Base-by-base conservation (phyloP, 2,888 invertebrate species). In the Teleiodes luculella region DNA sequence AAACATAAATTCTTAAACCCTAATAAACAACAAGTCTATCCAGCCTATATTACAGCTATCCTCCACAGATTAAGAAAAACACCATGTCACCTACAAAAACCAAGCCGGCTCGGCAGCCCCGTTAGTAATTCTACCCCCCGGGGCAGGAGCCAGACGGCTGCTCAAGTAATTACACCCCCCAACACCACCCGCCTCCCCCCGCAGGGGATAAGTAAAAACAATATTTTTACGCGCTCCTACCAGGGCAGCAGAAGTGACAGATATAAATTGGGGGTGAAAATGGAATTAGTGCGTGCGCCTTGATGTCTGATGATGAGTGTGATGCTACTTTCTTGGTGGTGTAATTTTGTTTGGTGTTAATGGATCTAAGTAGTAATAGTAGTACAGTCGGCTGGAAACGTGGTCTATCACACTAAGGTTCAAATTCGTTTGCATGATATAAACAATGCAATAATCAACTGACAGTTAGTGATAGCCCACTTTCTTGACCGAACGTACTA, bases 181-280 rank as follows among this genome's bases (percentile, higher is more conserved):
- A n/a, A 65, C 71, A 68, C 67, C 63, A 66, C 58, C 61, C 3
- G 63, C 60, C 60, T 55, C 59, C 68, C 56, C 72, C 74, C 74
- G 64, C 62, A 60, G 67, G 75, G 85, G 86, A 85, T 87, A 87
- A 86, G 86, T 86, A 86, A 87, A 87, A 88, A 87, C 86, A 87
- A 86, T 88, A 87, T 88, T 87, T 87, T 86, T 86, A 83, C 85
- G 78, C 79, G 78, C 72, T 68, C 76, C 77, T 80, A 77, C 79
- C 83, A 78, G 73, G 75, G 72, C 80, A 80, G 76, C 84, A 80
- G 78, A 83, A 86, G 84, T 83, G 86, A 86, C 86, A 84, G 83
- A 81, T 84, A 86, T 86, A 86, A 86, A 86, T 86, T 85, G 84
- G 79, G 79, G 74, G 74, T 65, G 80, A 74, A 80, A 83, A 84